A percentile compares a stretch with the other conserved stretches of the same genome.
Conservation (phyloP, 2,888 invertebrate genomes). For the Cephus rjabovi region DNA sequence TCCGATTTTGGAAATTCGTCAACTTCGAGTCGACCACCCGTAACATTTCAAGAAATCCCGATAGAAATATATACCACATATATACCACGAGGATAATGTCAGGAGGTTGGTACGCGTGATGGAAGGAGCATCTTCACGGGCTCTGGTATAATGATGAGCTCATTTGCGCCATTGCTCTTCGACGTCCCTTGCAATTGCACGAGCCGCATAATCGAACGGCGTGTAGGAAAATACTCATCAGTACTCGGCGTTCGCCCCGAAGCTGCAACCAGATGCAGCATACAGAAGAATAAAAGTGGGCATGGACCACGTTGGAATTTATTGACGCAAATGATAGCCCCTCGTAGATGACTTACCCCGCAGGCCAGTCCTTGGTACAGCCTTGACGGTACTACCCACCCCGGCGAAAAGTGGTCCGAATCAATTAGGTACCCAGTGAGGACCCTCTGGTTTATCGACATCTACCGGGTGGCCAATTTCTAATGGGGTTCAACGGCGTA, state of each 20-base stretch:
- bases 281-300: neutral
- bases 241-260: neutral
- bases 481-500: neutral
- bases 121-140: neutral
- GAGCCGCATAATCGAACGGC: neutral
- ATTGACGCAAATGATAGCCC: neutral
- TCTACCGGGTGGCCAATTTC: neutral
- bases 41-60: neutral
- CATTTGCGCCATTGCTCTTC: neutral
- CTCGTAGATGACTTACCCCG: neutral
- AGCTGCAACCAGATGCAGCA: neutral
- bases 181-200: constrained; percentile 1
- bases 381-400: neutral
- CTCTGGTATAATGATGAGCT: neutral
- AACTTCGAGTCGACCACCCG: neutral
- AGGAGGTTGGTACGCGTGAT: neutral
- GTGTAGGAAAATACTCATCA: neutral
- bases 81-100: neutral
- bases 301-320: neutral
- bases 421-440: neutral
- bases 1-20: neutral
- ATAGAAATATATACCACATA: neutral
- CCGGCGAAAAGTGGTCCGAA: neutral
- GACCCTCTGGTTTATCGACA: neutral
- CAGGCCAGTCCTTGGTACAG: neutral